Conservation (phyloP, 2,888 invertebrate genomes). For the Palloptera scutellata region DNA sequence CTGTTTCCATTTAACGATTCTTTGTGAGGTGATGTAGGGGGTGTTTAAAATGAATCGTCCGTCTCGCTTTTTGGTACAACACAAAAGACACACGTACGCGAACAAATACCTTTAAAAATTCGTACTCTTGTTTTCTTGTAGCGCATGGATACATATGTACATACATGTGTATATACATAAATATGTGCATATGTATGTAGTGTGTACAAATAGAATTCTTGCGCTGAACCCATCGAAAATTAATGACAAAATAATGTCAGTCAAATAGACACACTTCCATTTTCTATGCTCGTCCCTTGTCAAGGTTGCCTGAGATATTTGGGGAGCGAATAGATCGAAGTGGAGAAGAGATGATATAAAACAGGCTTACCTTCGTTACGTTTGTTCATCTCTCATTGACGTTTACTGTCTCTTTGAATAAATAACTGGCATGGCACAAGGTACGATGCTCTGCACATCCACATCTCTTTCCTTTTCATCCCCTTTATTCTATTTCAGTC, state of each 20-base stretch:
- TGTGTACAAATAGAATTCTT: not conserved
- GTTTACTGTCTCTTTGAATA: slow-evolving; percentile 57
- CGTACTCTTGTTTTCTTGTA: not conserved
- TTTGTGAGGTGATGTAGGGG: too few species aligned
- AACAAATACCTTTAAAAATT: too few species aligned
- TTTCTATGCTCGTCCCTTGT: slow-evolving; percentile 50
- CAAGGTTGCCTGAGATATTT: slow-evolving; percentile 44
- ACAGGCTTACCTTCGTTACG: slow-evolving; percentile 25
- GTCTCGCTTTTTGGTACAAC: not conserved
- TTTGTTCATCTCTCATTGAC: slow-evolving; percentile 46
- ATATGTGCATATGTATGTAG: slow-evolving; percentile 6
- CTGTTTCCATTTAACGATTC: too few species aligned
- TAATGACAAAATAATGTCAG: slow-evolving; percentile 62
- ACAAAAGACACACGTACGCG: too few species aligned
- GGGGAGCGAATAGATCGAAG: slow-evolving; percentile 37
- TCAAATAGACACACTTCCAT: slow-evolving; percentile 43
- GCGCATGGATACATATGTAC: not conserved
- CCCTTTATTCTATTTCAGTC: slow-evolving; percentile 13
- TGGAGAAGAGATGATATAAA: slow-evolving; percentile 4
- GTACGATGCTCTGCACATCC: slow-evolving; percentile 7
- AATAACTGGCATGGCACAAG: slow-evolving; percentile 53
- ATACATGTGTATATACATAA: slow-evolving; percentile 3
- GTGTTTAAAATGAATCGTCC: not conserved
- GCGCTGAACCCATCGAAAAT: slow-evolving; percentile 46
- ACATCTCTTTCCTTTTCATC: not conserved